A percentile compares a stretch with the other conserved stretches of the same genome.
phyloP scores from a whole-genome alignment of 2,113 vertebrate genomes.

The Esox niger region DNA sequence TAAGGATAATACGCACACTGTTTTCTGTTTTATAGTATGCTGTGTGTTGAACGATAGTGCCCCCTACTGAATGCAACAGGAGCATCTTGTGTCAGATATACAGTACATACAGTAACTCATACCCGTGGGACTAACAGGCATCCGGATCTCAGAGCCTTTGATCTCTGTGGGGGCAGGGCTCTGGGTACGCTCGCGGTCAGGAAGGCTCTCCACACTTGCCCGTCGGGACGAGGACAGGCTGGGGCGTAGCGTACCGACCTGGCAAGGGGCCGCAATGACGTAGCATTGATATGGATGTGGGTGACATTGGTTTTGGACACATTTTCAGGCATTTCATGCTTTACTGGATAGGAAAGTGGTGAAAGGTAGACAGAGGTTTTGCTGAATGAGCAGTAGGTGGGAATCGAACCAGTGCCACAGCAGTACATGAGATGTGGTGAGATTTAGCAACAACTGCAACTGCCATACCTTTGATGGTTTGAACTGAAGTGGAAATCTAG shows the following conservation, averaged over 20 bases:
- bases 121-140: slow-evolving; percentile 81
- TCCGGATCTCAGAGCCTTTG: slow-evolving; percentile 85
- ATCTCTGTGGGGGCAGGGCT: slow-evolving; percentile 76
- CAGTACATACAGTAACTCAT: slow-evolving; percentile 25
- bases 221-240: slow-evolving; percentile 81
- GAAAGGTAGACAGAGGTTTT: too few relatives aligned
- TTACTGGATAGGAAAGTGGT: too few relatives aligned
- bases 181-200: slow-evolving; percentile 62
- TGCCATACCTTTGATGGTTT: slow-evolving; percentile 74
- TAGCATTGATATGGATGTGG: neutral
- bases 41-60: neutral
- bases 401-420: too few relatives aligned
- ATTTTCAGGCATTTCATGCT: too few relatives aligned
- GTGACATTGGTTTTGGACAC: too few relatives aligned
- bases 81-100: neutral
- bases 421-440: too few relatives aligned
- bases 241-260: slow-evolving; percentile 79
- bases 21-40: too few relatives aligned
- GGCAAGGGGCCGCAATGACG: neutral
- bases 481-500: slow-evolving; percentile 80
- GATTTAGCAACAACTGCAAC: too few relatives aligned
- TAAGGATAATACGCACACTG: too few relatives aligned
- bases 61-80: neutral
- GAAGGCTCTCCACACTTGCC: slow-evolving; percentile 84
- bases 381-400: too few relatives aligned